phyloP scores from a whole-genome alignment of 2,113 vertebrate genomes.

The Pelobates fuscus region DNA sequence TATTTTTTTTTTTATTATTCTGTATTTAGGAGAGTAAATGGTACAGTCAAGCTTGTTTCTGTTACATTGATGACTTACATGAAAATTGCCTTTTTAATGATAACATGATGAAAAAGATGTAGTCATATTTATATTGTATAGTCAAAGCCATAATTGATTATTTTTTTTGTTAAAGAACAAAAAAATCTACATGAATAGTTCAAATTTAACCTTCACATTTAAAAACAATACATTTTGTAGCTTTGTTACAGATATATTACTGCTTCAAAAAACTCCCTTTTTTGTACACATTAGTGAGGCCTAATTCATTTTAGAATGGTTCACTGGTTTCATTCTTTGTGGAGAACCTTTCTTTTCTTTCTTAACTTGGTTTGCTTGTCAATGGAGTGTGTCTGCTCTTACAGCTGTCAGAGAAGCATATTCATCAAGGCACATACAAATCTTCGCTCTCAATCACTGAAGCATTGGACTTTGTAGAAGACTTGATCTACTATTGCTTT shows the following conservation, averaged over 20 bases:
- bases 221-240: neutral
- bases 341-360: constrained; percentile 40
- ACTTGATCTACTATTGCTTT: constrained; percentile 17
- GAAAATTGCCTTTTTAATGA: too few species aligned
- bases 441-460: constrained; percentile 17
- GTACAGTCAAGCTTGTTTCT: too few species aligned
- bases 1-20: too few species aligned
- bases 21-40: too few species aligned
- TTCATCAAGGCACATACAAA: constrained; percentile 37
- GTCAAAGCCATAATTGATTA: too few species aligned
- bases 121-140: too few species aligned
- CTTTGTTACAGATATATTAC: neutral
- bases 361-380: constrained; percentile 43
- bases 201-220: too few species aligned
- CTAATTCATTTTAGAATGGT: constrained; percentile 33
- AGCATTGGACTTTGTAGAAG: constrained; percentile 30
- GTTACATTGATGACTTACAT: neutral
- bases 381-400: constrained; percentile 37
- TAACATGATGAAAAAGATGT: too few species aligned
- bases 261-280: constrained; percentile 12
- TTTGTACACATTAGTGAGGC: constrained; percentile 31
- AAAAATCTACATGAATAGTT: too few species aligned
- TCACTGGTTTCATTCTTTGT: constrained; percentile 39
- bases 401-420: constrained; percentile 26
- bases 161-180: too few species aligned